Percentiles rank a stretch among this genome's conserved stretches.
phyloP scores from a whole-genome alignment of 1,140 invertebrate genomes.

The Dreissena polymorpha region DNA sequence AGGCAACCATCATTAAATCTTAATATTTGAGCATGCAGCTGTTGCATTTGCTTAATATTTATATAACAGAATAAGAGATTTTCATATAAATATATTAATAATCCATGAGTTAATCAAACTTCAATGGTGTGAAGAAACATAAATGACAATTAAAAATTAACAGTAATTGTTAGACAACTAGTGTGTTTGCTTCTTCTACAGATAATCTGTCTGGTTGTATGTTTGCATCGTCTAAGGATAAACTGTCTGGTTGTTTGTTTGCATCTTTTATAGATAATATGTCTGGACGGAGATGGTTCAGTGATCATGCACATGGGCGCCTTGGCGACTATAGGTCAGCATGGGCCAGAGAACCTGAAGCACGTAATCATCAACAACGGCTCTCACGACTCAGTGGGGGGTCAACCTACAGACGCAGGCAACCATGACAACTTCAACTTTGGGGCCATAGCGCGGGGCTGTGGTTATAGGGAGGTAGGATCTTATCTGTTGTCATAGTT shows the following conservation, averaged over 20 bases:
- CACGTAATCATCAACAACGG: constrained; percentile 81
- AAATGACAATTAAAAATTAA: too few relatives aligned
- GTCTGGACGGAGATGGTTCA: constrained; percentile 81
- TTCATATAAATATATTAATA: too few relatives aligned
- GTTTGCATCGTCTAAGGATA: neutral
- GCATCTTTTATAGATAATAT: too few relatives aligned
- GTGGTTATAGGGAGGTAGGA: constrained; percentile 78
- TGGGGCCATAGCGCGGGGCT: constrained; percentile 72
- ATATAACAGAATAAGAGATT: too few relatives aligned
- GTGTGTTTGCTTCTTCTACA: neutral
- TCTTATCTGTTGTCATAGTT: neutral
- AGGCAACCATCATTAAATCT: too few relatives aligned
- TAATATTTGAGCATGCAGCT: too few relatives aligned
- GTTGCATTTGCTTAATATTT: too few relatives aligned
- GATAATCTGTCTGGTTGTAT: constrained; percentile 75
- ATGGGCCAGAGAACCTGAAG: constrained; percentile 75
- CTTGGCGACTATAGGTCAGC: constrained; percentile 79
- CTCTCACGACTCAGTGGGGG: constrained; percentile 81
- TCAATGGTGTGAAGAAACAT: too few relatives aligned
- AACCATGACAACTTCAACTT: constrained; percentile 76
- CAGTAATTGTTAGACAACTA: too few relatives aligned
- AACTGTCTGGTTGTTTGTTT: too few relatives aligned
- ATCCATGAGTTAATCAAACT: too few relatives aligned
- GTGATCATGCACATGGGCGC: constrained; percentile 81
- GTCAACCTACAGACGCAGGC: constrained; percentile 78